A percentile compares a stretch with the other conserved stretches of the same genome.
These are phyloP conservation scores for Telmatochromis sp. DNA, from an alignment of 2,113 vertebrate genomes.

Conservation along the genomic window DNA sequence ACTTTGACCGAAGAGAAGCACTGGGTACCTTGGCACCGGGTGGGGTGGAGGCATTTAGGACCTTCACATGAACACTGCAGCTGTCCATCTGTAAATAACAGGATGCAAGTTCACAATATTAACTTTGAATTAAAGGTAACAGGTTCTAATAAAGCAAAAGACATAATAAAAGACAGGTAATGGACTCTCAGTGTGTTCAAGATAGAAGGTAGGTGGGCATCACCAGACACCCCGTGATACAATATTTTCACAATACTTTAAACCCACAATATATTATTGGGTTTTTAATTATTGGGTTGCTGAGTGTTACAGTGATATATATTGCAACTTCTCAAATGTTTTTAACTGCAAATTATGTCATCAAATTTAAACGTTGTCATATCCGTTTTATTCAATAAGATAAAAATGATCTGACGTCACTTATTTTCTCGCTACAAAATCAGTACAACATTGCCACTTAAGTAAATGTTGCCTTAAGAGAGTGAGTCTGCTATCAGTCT, in stretches of 20 bases:
- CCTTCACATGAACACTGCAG: slow-evolving; percentile 67
- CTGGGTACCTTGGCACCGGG: slow-evolving; percentile 60
- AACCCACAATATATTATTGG: neutral
- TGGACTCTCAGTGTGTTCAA: neutral
- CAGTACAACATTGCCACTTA: neutral
- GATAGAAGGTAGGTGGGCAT: neutral
- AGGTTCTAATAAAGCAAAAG: neutral
- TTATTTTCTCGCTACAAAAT: neutral
- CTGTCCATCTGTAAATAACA: slow-evolving; percentile 54
- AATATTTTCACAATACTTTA: neutral
- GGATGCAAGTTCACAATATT: neutral
- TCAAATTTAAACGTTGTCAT: neutral
- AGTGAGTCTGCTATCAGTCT: neutral
- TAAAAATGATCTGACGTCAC: neutral
- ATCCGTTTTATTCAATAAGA: neutral
- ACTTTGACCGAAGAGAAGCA: slow-evolving; percentile 72
- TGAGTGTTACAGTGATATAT: neutral
- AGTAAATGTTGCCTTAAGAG: neutral
- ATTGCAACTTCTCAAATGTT: neutral
- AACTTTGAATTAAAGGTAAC: neutral
- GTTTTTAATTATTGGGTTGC: neutral
- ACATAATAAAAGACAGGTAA: neutral
- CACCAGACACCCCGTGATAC: neutral
- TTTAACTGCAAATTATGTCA: neutral
- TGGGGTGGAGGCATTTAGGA: slow-evolving; percentile 48